Evolutionary conservation across 2,888 invertebrate genomes (phyloP), one percentile per base, ranked within the genome.

Genomic region (Caenorhabditis wallacei): DNA sequence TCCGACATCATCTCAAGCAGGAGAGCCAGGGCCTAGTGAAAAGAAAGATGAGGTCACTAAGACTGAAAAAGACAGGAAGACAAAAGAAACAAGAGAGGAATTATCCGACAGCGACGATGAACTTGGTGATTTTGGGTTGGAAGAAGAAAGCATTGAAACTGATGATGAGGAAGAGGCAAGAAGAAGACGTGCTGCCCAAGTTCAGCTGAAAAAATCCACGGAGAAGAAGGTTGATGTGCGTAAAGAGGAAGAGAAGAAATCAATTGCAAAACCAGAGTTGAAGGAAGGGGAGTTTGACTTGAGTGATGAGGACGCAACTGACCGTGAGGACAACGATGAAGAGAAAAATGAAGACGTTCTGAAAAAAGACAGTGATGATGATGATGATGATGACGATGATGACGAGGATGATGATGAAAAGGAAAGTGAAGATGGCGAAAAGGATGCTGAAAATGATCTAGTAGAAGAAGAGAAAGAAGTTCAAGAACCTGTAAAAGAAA

Each of bases 81-180:
- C 54, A 53, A 22, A 43, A 26, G 16, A 40, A 40, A 10, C 40
- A 10, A 4, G 30, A 5, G 30, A 40, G 13, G 13, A 40, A 10
- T 8, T 13, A 11, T 40, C 40, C 4, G 40, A 10, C 11, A 13
- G 40, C 40, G 40, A 48, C 13, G 46, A 48, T 18, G 46, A 18
- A 4, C 37, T 54, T 56, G 43, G 7, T 11, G 2, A 11, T 4
- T 54, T 40, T 56, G 54, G 69, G 1, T 26, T 57, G 18, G 56
- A 57, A 30, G 69, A 69, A 10, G 56, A 56, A 11, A 8, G 13
- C 1, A 56, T 54, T 7, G 74, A 66, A 0, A 30, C 35, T 11
- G 64, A 56, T 5, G 30, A 20, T 40, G 56, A 56, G 2, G 54
- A 54, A 1, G 37, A 40, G 8, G 37, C n/a, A 35, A 11, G 11